Evolutionary conservation across 2,888 invertebrate genomes (phyloP), one percentile per base, ranked within the genome.

Genomic region (Trissoscelio sp.): DNA sequence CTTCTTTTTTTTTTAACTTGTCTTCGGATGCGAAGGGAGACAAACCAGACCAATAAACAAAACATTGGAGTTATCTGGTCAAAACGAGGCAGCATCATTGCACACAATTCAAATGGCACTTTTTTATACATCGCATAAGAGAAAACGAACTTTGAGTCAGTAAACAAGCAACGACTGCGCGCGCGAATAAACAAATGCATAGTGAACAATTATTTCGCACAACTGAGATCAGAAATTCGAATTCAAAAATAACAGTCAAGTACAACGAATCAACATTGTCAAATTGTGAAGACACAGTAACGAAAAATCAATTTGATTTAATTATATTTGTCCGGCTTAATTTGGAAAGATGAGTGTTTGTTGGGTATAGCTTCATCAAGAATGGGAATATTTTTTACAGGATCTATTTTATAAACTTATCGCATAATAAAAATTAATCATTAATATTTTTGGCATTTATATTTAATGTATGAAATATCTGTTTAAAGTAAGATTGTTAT

Each of bases 41-140:
- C 67, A 51, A 46, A 60, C 55, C 55, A 70, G 69, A 16, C 74
- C 51, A 58, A 37, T 51, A 70, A 73, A 74, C 73, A 31, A 73
- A 62, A 64, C 37, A 67, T 69, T 39, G n/a, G 34, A 62, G 34
- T 74, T 55, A 62, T 48, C 31, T 24, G 53, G 51, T 62, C 46
- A 67, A 39, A 64, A 78, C 67, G 70, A 82, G 79, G 79, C 82
- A 79, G 79, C 79, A 79, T 79, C 57, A 82, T 82, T 82, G 82
- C 81, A 82, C 81, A 78, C 78, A 79, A 70, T 74, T 82, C 70
- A 70, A 82, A 82, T 82, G 81, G 81, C 79, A 79, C 79, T 79
- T 82, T 62, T 66, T 73, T 67, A 6, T 37, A 42, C 34, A 62
- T 66, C 66, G 58, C 44, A 58, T 42, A 16, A 16, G 42, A 31